Conservation (phyloP, 1,140 invertebrate species). For the Magallana ariakensis region DNA sequence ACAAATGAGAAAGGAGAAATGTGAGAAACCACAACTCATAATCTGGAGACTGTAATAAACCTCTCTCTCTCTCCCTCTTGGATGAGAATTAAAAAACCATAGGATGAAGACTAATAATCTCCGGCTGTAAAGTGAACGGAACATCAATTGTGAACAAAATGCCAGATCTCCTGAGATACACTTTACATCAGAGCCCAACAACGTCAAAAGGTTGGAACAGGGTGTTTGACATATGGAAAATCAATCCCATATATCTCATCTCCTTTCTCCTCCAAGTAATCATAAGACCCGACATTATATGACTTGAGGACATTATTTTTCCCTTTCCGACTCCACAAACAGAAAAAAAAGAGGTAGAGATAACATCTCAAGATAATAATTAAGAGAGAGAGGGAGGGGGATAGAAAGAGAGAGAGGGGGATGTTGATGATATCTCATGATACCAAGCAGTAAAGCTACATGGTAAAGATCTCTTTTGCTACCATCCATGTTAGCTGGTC, state of each 20-base stretch:
- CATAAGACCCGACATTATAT: background rate
- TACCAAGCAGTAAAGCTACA: background rate
- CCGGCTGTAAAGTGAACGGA: background rate
- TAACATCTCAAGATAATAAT: too few species aligned
- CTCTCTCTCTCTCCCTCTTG: too few species aligned
- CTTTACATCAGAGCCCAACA: background rate
- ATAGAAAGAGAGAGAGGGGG: too few species aligned
- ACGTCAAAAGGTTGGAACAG: slow-evolving; percentile 6
- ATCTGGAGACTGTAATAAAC: too few species aligned
- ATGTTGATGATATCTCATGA: background rate
- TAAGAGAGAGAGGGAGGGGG: too few species aligned
- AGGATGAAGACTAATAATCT: too few species aligned
- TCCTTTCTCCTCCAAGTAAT: slow-evolving; percentile 7
- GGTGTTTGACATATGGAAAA: slow-evolving; percentile 24
- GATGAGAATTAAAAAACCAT: too few species aligned
- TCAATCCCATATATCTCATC: slow-evolving; percentile 29
- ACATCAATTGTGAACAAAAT: slow-evolving; percentile 25
- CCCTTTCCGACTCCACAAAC: background rate
- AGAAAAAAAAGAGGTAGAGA: background rate
- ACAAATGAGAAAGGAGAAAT: too few species aligned
- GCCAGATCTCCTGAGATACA: slow-evolving; percentile 1
- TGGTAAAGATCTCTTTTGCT: background rate
- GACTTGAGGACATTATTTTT: background rate
- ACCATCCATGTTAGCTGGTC: background rate
- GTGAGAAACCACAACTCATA: too few species aligned